Evolutionary conservation across 2,888 invertebrate genomes (phyloP), one percentile per base, ranked within the genome.

Genomic region (Crocallis elinguaria): DNA sequence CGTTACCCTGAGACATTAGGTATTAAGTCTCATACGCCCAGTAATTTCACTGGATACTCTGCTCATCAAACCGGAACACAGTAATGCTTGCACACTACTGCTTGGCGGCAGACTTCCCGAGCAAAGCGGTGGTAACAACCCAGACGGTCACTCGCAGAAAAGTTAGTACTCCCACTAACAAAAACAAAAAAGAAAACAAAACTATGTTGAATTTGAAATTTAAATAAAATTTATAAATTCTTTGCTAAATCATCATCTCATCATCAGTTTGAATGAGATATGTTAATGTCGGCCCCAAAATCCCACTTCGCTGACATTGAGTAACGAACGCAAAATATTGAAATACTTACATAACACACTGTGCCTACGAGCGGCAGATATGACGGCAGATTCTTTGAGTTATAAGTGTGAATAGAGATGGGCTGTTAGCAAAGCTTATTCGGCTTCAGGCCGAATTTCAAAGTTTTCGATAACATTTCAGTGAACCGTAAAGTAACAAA

Each of bases 271-370:
- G 25, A 23, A 25, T n/a, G 5, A 36, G 29, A 30, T 52, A 36
- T 52, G 52, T 37, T 46, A 52, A 52, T 46, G 27, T 4, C 33
- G 43, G 14, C 43, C 43, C 19, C 42, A 38, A 14, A 43, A 49
- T 9, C 32, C 48, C 48, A 54, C 48, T 54, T 44, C 16, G 32
- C 14, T 54, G 53, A 54, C 53, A 54, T 54, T 54, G 53, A 13
- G 53, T 25, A 54, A 54, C 27, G 21, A 11, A 32, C 23, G 29
- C 19, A 33, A 35, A 29, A 8, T 51, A 51, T 45, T 46, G 30
- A 35, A 51, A 51, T 35, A 25, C 19, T 54, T 54, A 38, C 33
- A 29, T 43, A 54, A 54, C 17, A 5, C 17, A 0, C 2, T 33
- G 38, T 16, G 49, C 12, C 9, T 14, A 11, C 38, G 1, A 9